Evolutionary conservation across 2,797 vertebrate genomes (phyloP), one percentile per base, ranked within the genome.

Genomic region (Platyrinchus mystaceus): DNA sequence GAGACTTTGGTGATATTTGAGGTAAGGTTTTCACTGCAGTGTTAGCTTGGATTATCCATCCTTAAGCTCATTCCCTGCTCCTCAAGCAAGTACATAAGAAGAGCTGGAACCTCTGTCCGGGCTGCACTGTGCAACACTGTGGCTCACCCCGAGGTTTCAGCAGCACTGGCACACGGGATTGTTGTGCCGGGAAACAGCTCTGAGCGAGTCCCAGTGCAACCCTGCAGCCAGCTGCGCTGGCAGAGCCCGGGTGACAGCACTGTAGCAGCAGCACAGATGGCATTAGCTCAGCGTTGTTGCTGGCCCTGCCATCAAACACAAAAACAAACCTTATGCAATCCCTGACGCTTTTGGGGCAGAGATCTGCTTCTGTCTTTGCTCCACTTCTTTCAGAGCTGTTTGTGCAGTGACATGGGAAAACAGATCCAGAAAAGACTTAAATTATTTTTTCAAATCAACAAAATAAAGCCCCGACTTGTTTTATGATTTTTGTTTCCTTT

Each of bases 91-190:
- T 0, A 4, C 0, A 0, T 7, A 17, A 64, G 79, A 52, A 75
- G 55, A 27, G 82, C 4, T 3, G 28, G 85, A 7, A n/a, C 12
- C 43, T 19, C 6, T 8, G 82, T 4, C 7, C 14, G 4, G 55
- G 2, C 75, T 13, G 84, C 55, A 10, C 16, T 6, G 2, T 0
- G 36, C 73, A 2, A 19, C 2, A 1, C 20, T 10, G 26, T 0
- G 0, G 56, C n/a, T 30, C 0, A 8, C 2, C 0, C 0, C 14
- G 66, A 27, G 67, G 43, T 12, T 5, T 14, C 4, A 2, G 43
- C 47, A 34, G 88, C 20, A 0, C 43, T 19, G 27, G 53, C 53
- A 10, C 7, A 17, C 0, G 2, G 4, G 3, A 0, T 0, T 12
- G 21, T 3, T 56, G 64, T 26, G 69, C 34, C 1, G 2, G 76